Percentiles rank a stretch among this genome's conserved stretches.
Evolutionary conservation across 2,797 vertebrate species (phyloP).

Genomic region (Sebastes oblongus): DNA sequence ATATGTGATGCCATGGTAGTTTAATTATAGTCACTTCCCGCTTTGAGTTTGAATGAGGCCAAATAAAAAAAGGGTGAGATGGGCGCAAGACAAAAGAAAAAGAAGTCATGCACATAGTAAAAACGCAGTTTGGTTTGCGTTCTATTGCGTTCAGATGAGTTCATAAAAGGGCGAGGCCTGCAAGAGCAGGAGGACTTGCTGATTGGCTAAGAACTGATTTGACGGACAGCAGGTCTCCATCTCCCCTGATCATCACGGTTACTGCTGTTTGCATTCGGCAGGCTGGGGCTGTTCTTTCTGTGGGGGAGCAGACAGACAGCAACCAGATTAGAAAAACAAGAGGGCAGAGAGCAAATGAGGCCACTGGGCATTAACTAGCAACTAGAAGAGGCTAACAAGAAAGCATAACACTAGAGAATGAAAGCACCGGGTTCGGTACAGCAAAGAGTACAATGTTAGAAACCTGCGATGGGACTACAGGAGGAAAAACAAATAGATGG

Average conservation of each 20-base stretch:
- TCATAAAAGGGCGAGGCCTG: constrained; percentile 80
- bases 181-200: constrained; percentile 64
- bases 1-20: constrained; percentile 29
- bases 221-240: constrained; percentile 63
- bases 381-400: constrained; percentile 18
- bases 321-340: neutral
- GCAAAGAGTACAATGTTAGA: constrained; percentile 49
- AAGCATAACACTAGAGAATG: constrained; percentile 31
- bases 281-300: constrained; percentile 94
- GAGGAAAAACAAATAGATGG: neutral
- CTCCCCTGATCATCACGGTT: constrained; percentile 81
- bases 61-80: constrained; percentile 50
- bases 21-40: constrained; percentile 46
- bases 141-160: constrained; percentile 84
- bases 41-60: constrained; percentile 59
- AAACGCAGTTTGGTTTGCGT: constrained; percentile 80
- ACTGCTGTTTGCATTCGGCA: constrained; percentile 98
- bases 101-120: constrained; percentile 88
- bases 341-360: neutral
- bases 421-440: constrained; percentile 28
- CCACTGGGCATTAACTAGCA: neutral
- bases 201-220: constrained; percentile 68
- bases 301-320: constrained; percentile 10
- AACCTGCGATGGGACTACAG: constrained; percentile 42
- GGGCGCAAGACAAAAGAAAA: constrained; percentile 65